Conservation (phyloP, 2,797 vertebrate species). For the Sebastiscus tertius region DNA sequence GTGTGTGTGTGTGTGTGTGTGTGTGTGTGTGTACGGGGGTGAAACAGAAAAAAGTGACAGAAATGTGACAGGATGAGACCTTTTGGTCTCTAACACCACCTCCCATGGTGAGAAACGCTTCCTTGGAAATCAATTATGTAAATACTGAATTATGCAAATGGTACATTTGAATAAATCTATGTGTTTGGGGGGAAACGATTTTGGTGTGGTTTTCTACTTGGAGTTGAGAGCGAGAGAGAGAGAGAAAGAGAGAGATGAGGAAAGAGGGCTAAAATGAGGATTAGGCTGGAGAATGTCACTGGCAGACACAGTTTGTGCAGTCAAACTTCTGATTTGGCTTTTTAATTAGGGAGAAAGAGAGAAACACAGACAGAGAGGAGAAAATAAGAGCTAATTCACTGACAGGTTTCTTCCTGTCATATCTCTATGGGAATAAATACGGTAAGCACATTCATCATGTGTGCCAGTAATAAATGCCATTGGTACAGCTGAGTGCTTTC, state of each 20-base stretch:
- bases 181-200: slow-evolving; percentile 61
- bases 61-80: slow-evolving; percentile 33
- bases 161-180: slow-evolving; percentile 75
- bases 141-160: slow-evolving; percentile 79
- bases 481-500: slow-evolving; percentile 24
- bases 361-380: slow-evolving; percentile 31
- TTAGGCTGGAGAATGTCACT: slow-evolving; percentile 67
- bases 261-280: slow-evolving; percentile 50
- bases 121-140: slow-evolving; percentile 82
- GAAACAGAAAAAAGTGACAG: not conserved
- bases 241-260: slow-evolving; percentile 24
- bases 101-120: slow-evolving; percentile 65
- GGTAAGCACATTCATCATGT: slow-evolving; percentile 30
- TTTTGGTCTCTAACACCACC: slow-evolving; percentile 60
- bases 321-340: slow-evolving; percentile 68
- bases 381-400: slow-evolving; percentile 46
- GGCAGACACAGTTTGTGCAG: slow-evolving; percentile 50
- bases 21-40: not conserved
- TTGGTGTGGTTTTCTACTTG: slow-evolving; percentile 52
- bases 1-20: slow-evolving; percentile 2
- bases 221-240: slow-evolving; percentile 34
- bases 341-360: slow-evolving; percentile 54
- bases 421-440: slow-evolving; percentile 28
- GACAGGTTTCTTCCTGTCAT: slow-evolving; percentile 39
- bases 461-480: slow-evolving; percentile 45